Evolutionary conservation across 2,888 invertebrate species (phyloP).

Genomic region (Cheilosia soror): DNA sequence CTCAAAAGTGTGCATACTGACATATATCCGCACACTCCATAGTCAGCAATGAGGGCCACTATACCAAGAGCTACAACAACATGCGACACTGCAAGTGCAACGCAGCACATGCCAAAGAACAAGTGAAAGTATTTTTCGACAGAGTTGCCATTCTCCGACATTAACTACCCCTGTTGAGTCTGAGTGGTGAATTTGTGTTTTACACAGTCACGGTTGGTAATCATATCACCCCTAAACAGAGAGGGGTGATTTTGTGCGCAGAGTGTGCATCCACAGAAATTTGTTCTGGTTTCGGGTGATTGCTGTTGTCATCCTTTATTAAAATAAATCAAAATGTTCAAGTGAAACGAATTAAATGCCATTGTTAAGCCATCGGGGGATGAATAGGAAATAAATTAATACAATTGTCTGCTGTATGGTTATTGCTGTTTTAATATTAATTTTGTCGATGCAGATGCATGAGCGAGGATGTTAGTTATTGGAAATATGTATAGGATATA

Average conservation of each 20-base stretch:
- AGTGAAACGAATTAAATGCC: conserved; percentile 67
- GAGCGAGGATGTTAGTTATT: conserved; percentile 2
- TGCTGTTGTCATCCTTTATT: conserved; percentile 55
- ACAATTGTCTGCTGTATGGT: conserved; percentile 6
- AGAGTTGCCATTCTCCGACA: conserved; percentile 47
- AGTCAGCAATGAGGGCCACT: neutral
- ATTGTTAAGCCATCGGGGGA: conserved; percentile 45
- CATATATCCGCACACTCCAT: conserved; percentile 41
- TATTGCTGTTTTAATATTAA: conserved; percentile 41
- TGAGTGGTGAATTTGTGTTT: conserved; percentile 60
- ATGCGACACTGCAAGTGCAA: conserved; percentile 36
- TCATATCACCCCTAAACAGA: conserved; percentile 24
- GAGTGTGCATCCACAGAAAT: conserved; percentile 58
- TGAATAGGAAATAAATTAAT: conserved; percentile 18
- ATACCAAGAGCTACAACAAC: conserved; percentile 31
- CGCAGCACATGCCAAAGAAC: conserved; percentile 31
- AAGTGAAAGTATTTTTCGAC: conserved; percentile 66
- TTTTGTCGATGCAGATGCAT: conserved; percentile 54
- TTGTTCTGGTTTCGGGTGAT: conserved; percentile 61
- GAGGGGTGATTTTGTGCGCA: conserved; percentile 52
- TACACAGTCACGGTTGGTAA: conserved; percentile 67
- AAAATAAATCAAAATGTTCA: conserved; percentile 71
- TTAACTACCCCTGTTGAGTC: conserved; percentile 42
- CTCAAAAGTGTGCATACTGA: conserved; percentile 64
- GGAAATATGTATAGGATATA: too few species aligned